Base-by-base conservation (phyloP, 1,140 invertebrate species). In the Brachionus koreanus region DNA sequence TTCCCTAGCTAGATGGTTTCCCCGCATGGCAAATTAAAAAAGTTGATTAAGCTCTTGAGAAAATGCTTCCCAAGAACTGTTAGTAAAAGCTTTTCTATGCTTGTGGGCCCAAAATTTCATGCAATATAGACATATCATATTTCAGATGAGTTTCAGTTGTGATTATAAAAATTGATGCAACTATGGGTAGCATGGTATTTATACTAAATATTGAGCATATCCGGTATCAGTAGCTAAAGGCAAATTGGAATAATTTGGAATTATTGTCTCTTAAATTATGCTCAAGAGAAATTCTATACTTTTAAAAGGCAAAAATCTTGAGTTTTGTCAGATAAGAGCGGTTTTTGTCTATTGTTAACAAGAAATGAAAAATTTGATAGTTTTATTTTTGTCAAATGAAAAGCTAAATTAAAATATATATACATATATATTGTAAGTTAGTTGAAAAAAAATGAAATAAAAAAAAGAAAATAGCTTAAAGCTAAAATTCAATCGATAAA, bases 401-500 rank as follows among this genome's bases (percentile, higher is more conserved):
- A 69, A 69, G 33, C 63, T 23, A 65, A 65, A 65, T 65, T 65
- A 65, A 65, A 65, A 37, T 69, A 16, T 42, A 37, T 39, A 10
- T 35, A n/a, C n/a, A 33, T 57, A 57, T 57, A 57, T 16, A 57
- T 57, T 6, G 63, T 13, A 69, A 69, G 16, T 39, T 69, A 12
- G 33, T 69, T 69, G 35, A 69, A 63, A 25, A 12, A 39, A 37
- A 39, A 43, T 39, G 33, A 69, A 37, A 69, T 29, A 12, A 23
- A 29, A 37, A 37, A 39, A 43, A 69, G 33, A 69, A 37, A 69
- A 65, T 37, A 69, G 65, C 65, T 39, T 16, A 39, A 39, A 69
- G 65, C 65, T 39, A 39, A 37, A 69, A 69, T 39, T 69, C 16
- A 69, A 69, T 69, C 65, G 65, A 69, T 69, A 69, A 69, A 69